Conservation (phyloP, 1,140 invertebrate species). For the Zaprionus lachaisei region DNA sequence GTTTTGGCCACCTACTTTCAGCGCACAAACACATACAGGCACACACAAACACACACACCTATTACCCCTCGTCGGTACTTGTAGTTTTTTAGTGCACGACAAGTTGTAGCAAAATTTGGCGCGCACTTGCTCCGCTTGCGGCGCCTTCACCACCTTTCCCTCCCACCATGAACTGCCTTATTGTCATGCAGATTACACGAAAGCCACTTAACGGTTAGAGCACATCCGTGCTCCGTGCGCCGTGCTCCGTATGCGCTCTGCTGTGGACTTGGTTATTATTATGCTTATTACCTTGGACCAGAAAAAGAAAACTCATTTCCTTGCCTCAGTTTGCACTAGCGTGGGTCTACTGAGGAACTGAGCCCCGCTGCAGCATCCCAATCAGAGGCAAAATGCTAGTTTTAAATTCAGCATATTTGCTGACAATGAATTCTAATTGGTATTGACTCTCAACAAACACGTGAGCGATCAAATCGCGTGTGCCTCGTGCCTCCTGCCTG, state of each 20-base stretch:
- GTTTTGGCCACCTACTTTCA: constrained; percentile 30
- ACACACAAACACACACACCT: not conserved
- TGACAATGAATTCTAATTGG: constrained; percentile 68
- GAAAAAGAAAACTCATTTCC: constrained; percentile 56
- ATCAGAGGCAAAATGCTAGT: not conserved
- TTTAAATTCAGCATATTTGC: constrained; percentile 58
- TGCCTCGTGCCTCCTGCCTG: not conserved
- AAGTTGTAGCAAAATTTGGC: constrained; percentile 57
- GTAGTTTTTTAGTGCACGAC: constrained; percentile 48
- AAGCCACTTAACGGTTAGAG: constrained; percentile 61
- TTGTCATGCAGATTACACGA: constrained; percentile 78
- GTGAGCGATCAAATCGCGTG: constrained; percentile 15
- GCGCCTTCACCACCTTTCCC: not conserved
- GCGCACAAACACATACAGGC: constrained; percentile 15
- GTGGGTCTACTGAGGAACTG: not conserved
- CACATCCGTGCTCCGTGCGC: constrained; percentile 17
- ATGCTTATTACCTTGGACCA: constrained; percentile 58
- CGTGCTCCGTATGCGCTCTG: constrained; percentile 8
- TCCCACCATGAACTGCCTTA: constrained; percentile 31
- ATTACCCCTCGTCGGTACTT: constrained; percentile 1
- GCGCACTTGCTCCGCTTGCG: constrained; percentile 20
- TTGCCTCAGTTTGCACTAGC: constrained; percentile 18
- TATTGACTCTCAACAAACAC: constrained; percentile 57
- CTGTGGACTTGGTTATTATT: constrained; percentile 56
- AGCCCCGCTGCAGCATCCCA: not conserved